These are phyloP conservation scores for Albula goreensis DNA, from an alignment of 2,113 vertebrate species.

Conservation along the genomic window DNA sequence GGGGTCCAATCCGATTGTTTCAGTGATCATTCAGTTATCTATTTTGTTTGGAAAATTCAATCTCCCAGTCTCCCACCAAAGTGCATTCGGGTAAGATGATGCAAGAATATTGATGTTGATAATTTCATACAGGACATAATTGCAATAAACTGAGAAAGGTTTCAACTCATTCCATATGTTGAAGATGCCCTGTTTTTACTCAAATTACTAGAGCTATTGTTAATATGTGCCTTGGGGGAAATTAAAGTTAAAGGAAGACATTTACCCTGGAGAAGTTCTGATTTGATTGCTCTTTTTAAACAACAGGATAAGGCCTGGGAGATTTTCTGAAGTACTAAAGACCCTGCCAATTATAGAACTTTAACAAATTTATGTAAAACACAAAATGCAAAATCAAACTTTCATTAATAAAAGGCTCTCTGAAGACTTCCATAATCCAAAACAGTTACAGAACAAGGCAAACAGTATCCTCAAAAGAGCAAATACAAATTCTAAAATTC, in stretches of 20 bases:
- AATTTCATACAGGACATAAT: neutral
- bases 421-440: no score
- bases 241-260: slow-evolving; percentile 11
- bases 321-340: neutral
- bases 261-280: slow-evolving; percentile 9
- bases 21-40: slow-evolving; percentile 17
- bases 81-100: neutral
- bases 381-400: slow-evolving; percentile 2
- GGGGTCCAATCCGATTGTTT: neutral
- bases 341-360: neutral
- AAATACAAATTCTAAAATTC: no score
- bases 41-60: slow-evolving; percentile 9
- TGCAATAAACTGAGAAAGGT: neutral
- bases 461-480: no score
- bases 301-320: slow-evolving; percentile 8
- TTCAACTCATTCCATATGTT: neutral
- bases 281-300: neutral
- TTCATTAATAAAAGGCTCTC: no score
- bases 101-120: neutral
- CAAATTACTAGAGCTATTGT: neutral
- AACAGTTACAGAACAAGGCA: no score
- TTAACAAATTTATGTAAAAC: slow-evolving; percentile 9
- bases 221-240: neutral
- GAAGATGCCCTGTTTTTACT: neutral
- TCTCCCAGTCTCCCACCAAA: neutral